These are phyloP conservation scores for Campylorhamphus procurvoides DNA, from an alignment of 2,113 vertebrate species.

Conservation along the genomic window DNA sequence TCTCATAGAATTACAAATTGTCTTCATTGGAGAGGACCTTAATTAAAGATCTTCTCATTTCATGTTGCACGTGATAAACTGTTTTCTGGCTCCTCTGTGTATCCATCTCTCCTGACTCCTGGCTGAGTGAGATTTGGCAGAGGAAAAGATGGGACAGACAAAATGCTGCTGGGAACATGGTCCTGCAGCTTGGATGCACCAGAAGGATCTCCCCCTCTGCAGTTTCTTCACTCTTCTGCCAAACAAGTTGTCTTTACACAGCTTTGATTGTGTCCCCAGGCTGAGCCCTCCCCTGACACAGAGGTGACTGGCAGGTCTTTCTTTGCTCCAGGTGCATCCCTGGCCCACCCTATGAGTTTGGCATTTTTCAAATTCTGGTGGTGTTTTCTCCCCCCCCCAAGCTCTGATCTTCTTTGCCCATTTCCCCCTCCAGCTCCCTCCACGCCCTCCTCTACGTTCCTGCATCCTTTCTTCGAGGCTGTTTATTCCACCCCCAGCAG, in stretches of 20 bases:
- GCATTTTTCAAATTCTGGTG: background rate
- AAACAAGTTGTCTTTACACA: background rate
- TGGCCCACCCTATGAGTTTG: background rate
- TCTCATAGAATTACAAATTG: background rate
- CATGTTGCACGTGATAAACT: background rate
- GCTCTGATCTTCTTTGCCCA: background rate
- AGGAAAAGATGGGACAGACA: background rate
- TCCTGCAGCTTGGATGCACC: background rate
- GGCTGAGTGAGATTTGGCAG: background rate
- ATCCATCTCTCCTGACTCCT: background rate
- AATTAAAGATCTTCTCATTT: background rate
- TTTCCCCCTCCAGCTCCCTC: background rate
- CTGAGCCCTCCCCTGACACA: background rate
- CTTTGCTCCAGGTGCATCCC: background rate
- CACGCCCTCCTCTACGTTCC: background rate
- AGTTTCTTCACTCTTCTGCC: background rate
- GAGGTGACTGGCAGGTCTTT: background rate
- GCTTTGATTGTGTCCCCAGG: background rate
- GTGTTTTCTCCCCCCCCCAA: background rate
- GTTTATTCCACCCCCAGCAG: background rate
- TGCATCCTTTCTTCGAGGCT: background rate
- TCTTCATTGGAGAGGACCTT: background rate
- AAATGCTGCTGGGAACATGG: background rate
- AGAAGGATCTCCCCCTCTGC: background rate
- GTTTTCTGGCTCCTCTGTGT: background rate